Evolutionary conservation across 2,113 vertebrate species (phyloP).

Genomic region (Aviceda subcristata): DNA sequence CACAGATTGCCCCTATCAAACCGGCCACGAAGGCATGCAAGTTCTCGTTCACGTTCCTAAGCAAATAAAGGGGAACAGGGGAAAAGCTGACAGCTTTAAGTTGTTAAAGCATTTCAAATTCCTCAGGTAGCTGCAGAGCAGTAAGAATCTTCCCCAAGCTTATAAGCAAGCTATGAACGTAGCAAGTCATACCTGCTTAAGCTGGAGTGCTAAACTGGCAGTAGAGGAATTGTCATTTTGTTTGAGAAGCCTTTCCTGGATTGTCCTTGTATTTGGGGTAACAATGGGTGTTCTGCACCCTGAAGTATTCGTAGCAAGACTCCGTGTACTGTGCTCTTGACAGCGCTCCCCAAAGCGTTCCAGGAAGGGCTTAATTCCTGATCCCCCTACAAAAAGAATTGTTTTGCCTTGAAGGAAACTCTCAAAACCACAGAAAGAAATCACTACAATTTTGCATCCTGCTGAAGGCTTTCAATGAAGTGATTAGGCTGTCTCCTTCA

Average conservation of each 20-base stretch:
- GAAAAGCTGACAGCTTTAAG: background rate
- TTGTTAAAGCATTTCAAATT: background rate
- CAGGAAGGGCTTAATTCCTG: conserved; percentile 89
- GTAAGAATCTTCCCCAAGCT: background rate
- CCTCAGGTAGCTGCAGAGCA: background rate
- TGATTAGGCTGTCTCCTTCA: background rate
- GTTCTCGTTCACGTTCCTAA: conserved; percentile 91
- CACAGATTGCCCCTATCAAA: conserved; percentile 86
- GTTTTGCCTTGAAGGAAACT: background rate
- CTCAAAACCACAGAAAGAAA: background rate
- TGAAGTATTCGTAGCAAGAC: conserved; percentile 57
- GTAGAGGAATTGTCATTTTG: conserved; percentile 79
- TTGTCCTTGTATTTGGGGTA: conserved; percentile 84
- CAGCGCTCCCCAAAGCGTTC: conserved; percentile 90
- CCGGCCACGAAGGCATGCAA: conserved; percentile 84
- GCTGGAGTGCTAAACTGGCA: conserved; percentile 80
- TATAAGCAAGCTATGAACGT: background rate
- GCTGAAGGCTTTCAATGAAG: background rate
- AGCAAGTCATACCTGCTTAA: conserved; percentile 81
- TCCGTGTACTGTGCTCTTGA: conserved; percentile 74
- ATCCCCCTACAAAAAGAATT: conserved; percentile 65
- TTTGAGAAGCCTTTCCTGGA: conserved; percentile 83
- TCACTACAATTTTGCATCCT: background rate
- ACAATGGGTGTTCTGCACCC: conserved; percentile 66
- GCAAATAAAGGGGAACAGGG: background rate